phyloP scores from a whole-genome alignment of 2,797 vertebrate genomes.

The Hafferia zeledoni region DNA sequence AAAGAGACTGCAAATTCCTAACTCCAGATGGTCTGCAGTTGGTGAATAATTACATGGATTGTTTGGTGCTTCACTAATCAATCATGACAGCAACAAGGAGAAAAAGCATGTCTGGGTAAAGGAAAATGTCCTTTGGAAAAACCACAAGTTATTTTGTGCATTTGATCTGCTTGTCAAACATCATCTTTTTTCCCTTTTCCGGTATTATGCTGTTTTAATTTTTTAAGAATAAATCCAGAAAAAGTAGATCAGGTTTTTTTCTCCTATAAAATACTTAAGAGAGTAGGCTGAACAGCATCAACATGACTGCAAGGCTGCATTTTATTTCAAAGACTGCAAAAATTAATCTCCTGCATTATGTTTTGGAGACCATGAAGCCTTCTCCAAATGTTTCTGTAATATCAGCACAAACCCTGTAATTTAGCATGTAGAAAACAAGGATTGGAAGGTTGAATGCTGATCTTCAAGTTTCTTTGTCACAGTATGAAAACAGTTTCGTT shows the following conservation, averaged over 20 bases:
- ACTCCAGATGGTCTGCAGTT: conserved; percentile 62
- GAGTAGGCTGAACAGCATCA: background rate
- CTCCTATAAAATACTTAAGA: background rate
- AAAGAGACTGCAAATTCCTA: conserved; percentile 65
- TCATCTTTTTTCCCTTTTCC: background rate
- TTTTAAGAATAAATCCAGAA: conserved; percentile 11
- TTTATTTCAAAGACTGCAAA: background rate
- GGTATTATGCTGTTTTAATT: background rate
- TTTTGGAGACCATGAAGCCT: background rate
- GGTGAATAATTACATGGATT: conserved; percentile 63
- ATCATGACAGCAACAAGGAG: conserved; percentile 54
- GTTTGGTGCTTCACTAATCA: conserved; percentile 62
- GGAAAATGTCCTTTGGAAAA: conserved; percentile 58
- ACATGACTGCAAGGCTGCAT: background rate
- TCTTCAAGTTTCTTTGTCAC: background rate
- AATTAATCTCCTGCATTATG: background rate
- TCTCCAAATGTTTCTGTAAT: background rate
- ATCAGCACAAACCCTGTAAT: background rate
- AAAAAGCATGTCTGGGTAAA: conserved; percentile 42
- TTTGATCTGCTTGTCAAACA: conserved; percentile 29
- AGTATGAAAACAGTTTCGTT: background rate
- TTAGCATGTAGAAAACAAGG: background rate
- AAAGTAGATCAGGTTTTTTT: background rate
- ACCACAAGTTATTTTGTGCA: conserved; percentile 12
- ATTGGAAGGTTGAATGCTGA: background rate